These are phyloP conservation scores for Rhodeus uyekii DNA, from an alignment of 2,797 vertebrate species.

Conservation along the genomic window DNA sequence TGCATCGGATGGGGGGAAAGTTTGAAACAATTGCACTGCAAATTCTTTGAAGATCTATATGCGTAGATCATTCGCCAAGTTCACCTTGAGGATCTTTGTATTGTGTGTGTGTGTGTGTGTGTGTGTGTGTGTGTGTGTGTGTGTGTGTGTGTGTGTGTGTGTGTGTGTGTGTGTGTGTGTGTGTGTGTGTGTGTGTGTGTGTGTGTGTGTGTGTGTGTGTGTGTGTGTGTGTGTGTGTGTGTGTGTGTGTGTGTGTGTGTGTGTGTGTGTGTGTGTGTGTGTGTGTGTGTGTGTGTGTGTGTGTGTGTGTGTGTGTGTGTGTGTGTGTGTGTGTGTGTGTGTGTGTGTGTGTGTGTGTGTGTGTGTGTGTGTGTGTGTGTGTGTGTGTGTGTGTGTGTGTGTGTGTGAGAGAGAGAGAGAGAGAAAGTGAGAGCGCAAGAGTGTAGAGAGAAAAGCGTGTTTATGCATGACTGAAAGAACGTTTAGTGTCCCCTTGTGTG, in stretches of 20 bases:
- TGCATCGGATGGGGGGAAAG: neutral
- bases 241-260: neutral
- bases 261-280: neutral
- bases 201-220: neutral
- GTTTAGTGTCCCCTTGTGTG: slow-evolving; percentile 52
- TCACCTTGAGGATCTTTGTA: slow-evolving; percentile 30
- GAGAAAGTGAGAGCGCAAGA: neutral
- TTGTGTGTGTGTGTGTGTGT: neutral
- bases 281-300: slow-evolving; percentile 15
- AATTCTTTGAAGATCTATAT: slow-evolving; percentile 14
- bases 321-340: neutral
- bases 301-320: slow-evolving; percentile 18
- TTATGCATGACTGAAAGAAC: slow-evolving; percentile 45
- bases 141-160: slow-evolving; percentile 20
- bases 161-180: neutral
- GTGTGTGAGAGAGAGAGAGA: neutral
- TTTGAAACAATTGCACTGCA: neutral
- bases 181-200: neutral
- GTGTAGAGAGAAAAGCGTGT: slow-evolving; percentile 26
- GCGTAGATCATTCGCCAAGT: neutral
- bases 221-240: neutral
- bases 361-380: neutral
- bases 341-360: neutral
- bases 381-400: neutral
- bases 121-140: slow-evolving; percentile 11